A percentile compares a stretch with the other conserved stretches of the same genome.
phyloP scores from a whole-genome alignment of 2,888 invertebrate species.

The Mythimna loreyi region DNA sequence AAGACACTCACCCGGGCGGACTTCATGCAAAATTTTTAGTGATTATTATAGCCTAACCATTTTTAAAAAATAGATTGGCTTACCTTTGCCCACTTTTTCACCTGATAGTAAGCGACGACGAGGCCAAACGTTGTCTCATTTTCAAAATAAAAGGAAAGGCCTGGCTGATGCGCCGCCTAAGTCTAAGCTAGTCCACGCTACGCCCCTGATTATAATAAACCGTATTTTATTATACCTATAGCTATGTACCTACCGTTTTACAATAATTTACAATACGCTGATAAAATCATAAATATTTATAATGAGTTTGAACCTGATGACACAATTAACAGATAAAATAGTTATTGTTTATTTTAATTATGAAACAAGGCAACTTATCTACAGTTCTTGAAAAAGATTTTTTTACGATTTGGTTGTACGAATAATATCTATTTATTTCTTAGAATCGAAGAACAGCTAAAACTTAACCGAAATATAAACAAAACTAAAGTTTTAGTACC shows the following conservation, averaged over 20 bases:
- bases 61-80: no score
- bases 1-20: no score
- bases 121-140: no score
- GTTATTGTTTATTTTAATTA: slow-evolving; percentile 27
- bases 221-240: slow-evolving; percentile 30
- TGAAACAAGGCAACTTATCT: slow-evolving; percentile 4
- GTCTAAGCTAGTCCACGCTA: no score
- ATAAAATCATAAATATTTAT: slow-evolving; percentile 45
- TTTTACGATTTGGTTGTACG: background rate
- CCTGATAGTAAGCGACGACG: no score
- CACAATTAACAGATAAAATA: slow-evolving; percentile 19
- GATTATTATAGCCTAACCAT: no score
- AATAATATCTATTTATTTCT: background rate
- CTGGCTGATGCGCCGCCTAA: no score
- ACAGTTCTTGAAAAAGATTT: background rate
- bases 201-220: slow-evolving; percentile 1
- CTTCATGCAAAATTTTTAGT: no score
- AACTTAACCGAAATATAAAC: no score
- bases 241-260: background rate
- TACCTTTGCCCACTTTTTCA: no score
- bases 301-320: slow-evolving; percentile 23
- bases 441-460: background rate
- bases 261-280: slow-evolving; percentile 19
- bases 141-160: no score
- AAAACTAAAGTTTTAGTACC: no score